Evolutionary conservation across 1,140 invertebrate species (phyloP).

Genomic region (Drosophila pectinifera): DNA sequence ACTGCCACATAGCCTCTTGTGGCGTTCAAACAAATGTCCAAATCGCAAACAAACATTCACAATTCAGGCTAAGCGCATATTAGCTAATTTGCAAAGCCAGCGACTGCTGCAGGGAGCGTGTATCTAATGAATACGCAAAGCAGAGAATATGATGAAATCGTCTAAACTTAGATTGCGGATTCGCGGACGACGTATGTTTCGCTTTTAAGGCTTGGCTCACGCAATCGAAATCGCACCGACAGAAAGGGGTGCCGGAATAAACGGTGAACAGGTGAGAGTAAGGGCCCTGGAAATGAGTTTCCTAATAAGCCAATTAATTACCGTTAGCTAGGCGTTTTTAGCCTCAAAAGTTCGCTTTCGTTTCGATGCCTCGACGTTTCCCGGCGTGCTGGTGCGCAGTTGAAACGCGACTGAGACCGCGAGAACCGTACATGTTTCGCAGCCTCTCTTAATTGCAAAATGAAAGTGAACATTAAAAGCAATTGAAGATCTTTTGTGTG

Average conservation of each 20-base stretch:
- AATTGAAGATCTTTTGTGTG: constrained; percentile 56
- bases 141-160: constrained; percentile 74
- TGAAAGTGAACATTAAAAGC: constrained; percentile 63
- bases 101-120: constrained; percentile 17
- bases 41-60: constrained; percentile 50
- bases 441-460: constrained; percentile 58
- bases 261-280: constrained; percentile 4
- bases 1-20: background rate
- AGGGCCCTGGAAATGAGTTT: constrained; percentile 27
- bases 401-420: constrained; percentile 52
- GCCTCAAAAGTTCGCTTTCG: constrained; percentile 19
- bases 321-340: constrained; percentile 55
- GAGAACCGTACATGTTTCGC: constrained; percentile 48
- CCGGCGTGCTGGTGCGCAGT: constrained; percentile 39
- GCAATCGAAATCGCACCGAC: constrained; percentile 28
- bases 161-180: constrained; percentile 71
- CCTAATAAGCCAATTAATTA: constrained; percentile 69
- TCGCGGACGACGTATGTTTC: constrained; percentile 14
- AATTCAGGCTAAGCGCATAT: constrained; percentile 71
- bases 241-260: constrained; percentile 6
- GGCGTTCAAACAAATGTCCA: constrained; percentile 9
- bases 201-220: constrained; percentile 56
- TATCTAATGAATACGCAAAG: constrained; percentile 59
- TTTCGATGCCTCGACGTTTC: constrained; percentile 12
- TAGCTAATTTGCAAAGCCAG: constrained; percentile 72